Evolutionary conservation across 2,113 vertebrate genomes (phyloP).

Genomic region (Rhipidura dahli): DNA sequence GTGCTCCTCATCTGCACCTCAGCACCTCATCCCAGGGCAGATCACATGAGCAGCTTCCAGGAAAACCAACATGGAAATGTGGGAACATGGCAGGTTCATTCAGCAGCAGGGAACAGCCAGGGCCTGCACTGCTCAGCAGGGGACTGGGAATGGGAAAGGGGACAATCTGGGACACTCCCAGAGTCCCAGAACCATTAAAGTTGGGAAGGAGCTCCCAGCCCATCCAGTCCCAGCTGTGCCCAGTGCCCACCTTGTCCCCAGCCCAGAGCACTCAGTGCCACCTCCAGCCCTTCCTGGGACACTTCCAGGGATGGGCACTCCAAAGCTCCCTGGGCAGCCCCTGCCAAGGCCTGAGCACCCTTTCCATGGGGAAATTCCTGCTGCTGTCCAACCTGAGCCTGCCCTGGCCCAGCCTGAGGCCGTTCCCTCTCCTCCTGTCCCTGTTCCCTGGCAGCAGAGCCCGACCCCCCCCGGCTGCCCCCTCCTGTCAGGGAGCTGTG

Average conservation of each 20-base stretch:
- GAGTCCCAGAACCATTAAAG: rapidly evolving
- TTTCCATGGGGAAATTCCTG: background rate
- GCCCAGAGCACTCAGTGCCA: background rate
- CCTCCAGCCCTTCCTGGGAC: background rate
- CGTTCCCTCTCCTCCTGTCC: background rate
- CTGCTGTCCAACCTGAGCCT: background rate
- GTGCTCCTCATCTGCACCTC: background rate
- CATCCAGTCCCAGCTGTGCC: rapidly evolving
- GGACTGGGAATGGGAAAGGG: background rate
- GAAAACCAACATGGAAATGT: rapidly evolving
- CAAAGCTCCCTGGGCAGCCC: background rate
- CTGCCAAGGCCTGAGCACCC: background rate
- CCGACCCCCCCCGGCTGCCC: background rate
- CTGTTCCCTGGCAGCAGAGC: background rate
- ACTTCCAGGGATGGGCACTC: background rate
- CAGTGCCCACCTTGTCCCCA: background rate
- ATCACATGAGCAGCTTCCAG: background rate
- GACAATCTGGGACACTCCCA: background rate
- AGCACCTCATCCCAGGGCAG: background rate
- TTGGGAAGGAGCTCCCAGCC: rapidly evolving
- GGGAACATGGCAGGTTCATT: background rate
- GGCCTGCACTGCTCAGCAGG: background rate
- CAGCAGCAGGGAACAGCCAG: rapidly evolving
- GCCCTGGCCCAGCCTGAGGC: background rate
- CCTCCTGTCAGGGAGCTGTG: background rate